Evolutionary conservation across 2,113 vertebrate species (phyloP).

Genomic region (Vicugna pacos): DNA sequence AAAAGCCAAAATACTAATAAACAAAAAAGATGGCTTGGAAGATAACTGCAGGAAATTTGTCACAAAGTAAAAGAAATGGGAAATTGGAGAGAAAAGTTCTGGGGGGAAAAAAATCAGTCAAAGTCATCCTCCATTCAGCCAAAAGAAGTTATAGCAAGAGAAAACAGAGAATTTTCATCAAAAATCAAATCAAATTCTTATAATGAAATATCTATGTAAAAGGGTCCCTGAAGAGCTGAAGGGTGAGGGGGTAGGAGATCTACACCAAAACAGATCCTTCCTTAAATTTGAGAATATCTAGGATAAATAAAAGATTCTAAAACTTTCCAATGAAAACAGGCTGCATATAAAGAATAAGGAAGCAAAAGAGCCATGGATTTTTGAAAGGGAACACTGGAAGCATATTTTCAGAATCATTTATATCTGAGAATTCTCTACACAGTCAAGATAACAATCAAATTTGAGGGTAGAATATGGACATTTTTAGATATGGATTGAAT

Average conservation of each 20-base stretch:
- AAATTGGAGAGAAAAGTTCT: not conserved
- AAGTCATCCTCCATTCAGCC: not conserved
- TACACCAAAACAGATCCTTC: not conserved
- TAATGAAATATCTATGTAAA: constrained; percentile 9
- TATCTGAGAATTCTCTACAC: not conserved
- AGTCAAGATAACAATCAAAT: not conserved
- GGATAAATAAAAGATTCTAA: not conserved
- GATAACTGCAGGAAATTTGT: not conserved
- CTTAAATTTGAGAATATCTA: not conserved
- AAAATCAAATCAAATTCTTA: not conserved
- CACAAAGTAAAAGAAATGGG: not conserved
- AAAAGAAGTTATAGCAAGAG: not conserved
- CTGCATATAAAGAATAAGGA: not conserved
- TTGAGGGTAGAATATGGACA: not conserved
- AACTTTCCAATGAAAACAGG: not conserved
- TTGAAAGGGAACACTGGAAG: not conserved
- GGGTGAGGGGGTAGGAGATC: not conserved
- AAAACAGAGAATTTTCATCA: not conserved
- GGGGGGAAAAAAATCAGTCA: not conserved
- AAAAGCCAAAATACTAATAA: not conserved
- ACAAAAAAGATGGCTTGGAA: not conserved
- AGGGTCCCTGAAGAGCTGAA: not conserved
- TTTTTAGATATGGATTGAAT: not conserved
- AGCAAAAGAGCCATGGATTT: not conserved
- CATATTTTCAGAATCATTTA: not conserved